Conservation (phyloP, 2,797 vertebrate genomes). For the Mus minutoides region DNA sequence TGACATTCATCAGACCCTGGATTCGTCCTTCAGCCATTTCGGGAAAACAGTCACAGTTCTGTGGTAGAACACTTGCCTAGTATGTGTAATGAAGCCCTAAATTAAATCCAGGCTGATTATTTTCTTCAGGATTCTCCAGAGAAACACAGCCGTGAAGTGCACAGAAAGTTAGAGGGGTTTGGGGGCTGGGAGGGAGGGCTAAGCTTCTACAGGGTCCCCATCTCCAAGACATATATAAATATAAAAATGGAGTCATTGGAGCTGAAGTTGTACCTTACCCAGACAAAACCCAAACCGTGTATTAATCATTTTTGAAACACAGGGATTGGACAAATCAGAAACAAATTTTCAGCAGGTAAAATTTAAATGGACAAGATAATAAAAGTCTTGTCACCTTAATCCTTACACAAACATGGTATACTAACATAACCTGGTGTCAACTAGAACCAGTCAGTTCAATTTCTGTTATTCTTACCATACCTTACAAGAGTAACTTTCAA, state of each 20-base stretch:
- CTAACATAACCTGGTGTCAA: neutral
- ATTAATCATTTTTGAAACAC: neutral
- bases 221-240: neutral
- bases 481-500: neutral
- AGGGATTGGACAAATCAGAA: neutral
- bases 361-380: neutral
- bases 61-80: neutral
- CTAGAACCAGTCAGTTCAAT: neutral
- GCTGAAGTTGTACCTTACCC: neutral
- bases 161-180: neutral
- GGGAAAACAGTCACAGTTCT: neutral
- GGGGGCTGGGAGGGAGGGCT: too few relatives aligned
- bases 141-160: neutral
- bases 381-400: neutral
- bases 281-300: neutral
- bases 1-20: neutral
- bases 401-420: neutral
- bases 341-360: neutral
- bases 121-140: neutral
- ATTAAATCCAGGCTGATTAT: neutral
- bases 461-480: neutral
- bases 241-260: neutral
- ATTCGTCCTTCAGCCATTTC: neutral
- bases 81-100: neutral
- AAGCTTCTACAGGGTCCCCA: neutral